Evolutionary conservation across 2,797 vertebrate species (phyloP).

Genomic region (Takifugu rubripes): DNA sequence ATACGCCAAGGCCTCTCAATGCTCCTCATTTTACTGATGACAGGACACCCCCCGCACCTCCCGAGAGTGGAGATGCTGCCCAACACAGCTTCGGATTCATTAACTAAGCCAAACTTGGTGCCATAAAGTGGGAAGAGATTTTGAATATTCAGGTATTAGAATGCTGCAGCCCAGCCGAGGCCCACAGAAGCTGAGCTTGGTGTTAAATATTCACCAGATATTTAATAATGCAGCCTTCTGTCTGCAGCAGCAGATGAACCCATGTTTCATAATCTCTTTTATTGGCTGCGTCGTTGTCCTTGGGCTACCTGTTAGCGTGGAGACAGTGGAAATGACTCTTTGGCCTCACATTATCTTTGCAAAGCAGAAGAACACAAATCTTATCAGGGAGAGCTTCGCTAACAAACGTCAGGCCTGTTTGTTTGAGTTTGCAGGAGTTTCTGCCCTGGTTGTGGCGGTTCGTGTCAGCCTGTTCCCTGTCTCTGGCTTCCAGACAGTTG

Average conservation of each 20-base stretch:
- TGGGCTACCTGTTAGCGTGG: constrained; percentile 14
- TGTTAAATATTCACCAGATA: constrained; percentile 40
- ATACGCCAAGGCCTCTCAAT: too few species aligned
- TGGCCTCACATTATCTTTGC: not conserved
- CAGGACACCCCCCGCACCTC: too few species aligned
- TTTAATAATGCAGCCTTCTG: constrained; percentile 43
- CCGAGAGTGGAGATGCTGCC: not conserved
- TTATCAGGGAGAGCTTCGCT: too few species aligned
- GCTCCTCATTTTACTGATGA: too few species aligned
- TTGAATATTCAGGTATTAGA: not conserved
- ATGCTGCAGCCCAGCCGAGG: constrained; percentile 7
- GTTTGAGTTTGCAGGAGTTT: too few species aligned
- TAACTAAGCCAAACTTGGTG: too few species aligned
- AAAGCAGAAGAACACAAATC: too few species aligned
- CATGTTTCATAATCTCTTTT: constrained; percentile 39
- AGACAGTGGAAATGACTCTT: not conserved
- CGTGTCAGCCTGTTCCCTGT: too few species aligned
- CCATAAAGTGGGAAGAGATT: not conserved
- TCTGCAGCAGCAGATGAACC: constrained; percentile 27
- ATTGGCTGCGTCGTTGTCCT: constrained; percentile 20
- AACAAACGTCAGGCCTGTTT: too few species aligned
- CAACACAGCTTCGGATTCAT: too few species aligned
- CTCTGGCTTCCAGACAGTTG: too few species aligned
- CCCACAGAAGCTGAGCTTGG: not conserved
- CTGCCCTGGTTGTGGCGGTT: too few species aligned